Evolutionary conservation across 2,113 vertebrate genomes (phyloP), one percentile per base, ranked within the genome.

Genomic region (Danionella cerebrum): DNA sequence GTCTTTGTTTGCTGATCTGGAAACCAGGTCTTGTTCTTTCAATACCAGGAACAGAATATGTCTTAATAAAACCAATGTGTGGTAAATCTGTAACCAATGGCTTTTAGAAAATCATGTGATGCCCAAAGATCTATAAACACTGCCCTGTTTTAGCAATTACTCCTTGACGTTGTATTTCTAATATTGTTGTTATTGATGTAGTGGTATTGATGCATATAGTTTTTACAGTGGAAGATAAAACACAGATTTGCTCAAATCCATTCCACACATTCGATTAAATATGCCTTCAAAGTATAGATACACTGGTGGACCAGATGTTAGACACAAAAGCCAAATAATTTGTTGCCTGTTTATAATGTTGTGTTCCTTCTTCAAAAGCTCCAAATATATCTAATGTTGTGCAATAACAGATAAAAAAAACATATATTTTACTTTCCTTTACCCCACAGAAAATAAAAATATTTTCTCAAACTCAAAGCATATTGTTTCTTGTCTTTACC

Each of bases 371-470:
- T 21, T 25, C 5, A 51, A 16, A 27, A 31, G 22, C 55, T n/a
- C n/a, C n/a, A n/a, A n/a, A n/a, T n/a, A n/a, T n/a, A n/a, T n/a
- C 16, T 25, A 44, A 27, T 51, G 27, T 74, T 75, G 59, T 76
- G 73, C 47, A 76, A 72, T 57, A 47, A 24, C 35, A 31, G 41
- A 42, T 19, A 48, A 11, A 58, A 48, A 16, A 38, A 21, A 67
- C 41, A 16, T 50, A 54, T n/a, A 71, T 35, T 11, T 31, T 78
- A 69, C 50, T 55, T 75, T 69, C 62, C 73, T 33, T 48, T 69
- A 18, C 27, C 5, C 1, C 21, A 27, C 54, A 22, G 33, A 69
- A 53, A 79, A 72, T 72, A 78, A 79, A 84, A 75, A 53, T 72
- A 48, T 76, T 81, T 72, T 78, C 60, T 60, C 18, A 25, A 5